Evolutionary conservation across 2,113 vertebrate genomes (phyloP), one percentile per base, ranked within the genome.

Genomic region (Mystacornis crossleyi): DNA sequence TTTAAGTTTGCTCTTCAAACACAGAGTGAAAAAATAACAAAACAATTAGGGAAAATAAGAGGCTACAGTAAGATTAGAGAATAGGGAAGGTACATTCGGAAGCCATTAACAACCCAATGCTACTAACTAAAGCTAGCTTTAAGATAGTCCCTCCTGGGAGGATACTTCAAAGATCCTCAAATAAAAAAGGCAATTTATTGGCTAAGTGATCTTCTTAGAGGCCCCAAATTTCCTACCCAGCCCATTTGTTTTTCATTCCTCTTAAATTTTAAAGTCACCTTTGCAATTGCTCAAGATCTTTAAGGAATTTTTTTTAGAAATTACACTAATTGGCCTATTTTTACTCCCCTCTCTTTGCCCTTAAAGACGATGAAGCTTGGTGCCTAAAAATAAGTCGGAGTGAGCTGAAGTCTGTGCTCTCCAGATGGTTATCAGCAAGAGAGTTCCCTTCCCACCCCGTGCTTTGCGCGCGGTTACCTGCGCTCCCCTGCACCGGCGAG

Each of bases 281-380:
- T 95, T 86, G 92, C 90, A 91, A 96, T 80, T 54, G 81, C 95
- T 91, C 31, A 50, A 78, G 93, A 94, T 96, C 88, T 96, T 96
- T 34, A 91, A 97, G 91, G 91, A 91, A 15, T 95, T 95, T 95
- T 95, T 93, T 91, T 95, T 86, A 92, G 89, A 95, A 97, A 97
- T 97, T 58, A 90, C 69, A 65, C 86, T 97, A 97, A 97, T 95
- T 95, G 97, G 93, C 94, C 91, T 97, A 97, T 97, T 97, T 97
- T 97, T 97, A 94, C 87, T 97, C 83, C 91, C 88, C 87, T 94
- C 42, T 91, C 93, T 93, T 94, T 83, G 87, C 94, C 94, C 87
- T 97, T 53, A 96, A 91, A 97, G 81, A 91, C 67, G 55, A 12
- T 0, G 81, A 90, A 95, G 67, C 95, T 95, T 92, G 93, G 89